Conservation (phyloP, 2,113 vertebrate species). For the Sciurus niger region DNA sequence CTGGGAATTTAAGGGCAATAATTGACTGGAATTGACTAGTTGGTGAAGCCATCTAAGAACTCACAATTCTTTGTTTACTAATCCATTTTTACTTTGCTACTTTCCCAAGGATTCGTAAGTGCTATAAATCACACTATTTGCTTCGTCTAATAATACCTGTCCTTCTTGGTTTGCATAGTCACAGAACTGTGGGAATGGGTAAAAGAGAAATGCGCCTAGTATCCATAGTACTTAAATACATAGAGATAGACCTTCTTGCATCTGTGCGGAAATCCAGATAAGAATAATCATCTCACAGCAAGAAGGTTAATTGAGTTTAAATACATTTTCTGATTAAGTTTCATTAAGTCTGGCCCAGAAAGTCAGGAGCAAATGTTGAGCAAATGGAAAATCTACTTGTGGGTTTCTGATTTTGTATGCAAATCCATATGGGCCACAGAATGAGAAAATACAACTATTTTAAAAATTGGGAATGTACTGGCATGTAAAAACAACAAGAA, state of each 20-base stretch:
- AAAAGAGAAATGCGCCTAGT: neutral
- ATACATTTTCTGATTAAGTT: slow-evolving; percentile 13
- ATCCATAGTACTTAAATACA: slow-evolving; percentile 28
- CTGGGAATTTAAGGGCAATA: slow-evolving; percentile 74
- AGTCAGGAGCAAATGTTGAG: neutral
- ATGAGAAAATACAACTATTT: slow-evolving; percentile 57
- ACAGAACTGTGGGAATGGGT: neutral
- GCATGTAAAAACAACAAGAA: slow-evolving; percentile 25
- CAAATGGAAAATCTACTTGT: slow-evolving; percentile 45
- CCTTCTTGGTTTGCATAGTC: slow-evolving; percentile 42
- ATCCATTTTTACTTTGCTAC: slow-evolving; percentile 72
- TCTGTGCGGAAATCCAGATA: slow-evolving; percentile 43
- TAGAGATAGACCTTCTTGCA: neutral
- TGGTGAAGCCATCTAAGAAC: slow-evolving; percentile 78
- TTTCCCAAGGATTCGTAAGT: slow-evolving; percentile 77
- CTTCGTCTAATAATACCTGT: slow-evolving; percentile 59
- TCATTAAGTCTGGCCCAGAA: slow-evolving; percentile 50
- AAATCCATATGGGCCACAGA: neutral
- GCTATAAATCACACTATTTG: slow-evolving; percentile 68
- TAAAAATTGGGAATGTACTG: slow-evolving; percentile 14
- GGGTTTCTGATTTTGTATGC: neutral
- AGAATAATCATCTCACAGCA: slow-evolving; percentile 9
- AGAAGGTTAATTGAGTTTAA: neutral
- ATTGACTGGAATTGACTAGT: slow-evolving; percentile 80
- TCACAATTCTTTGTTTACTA: slow-evolving; percentile 68